Evolutionary conservation across 2,888 invertebrate species (phyloP).

Genomic region (Temnothorax ravouxi): DNA sequence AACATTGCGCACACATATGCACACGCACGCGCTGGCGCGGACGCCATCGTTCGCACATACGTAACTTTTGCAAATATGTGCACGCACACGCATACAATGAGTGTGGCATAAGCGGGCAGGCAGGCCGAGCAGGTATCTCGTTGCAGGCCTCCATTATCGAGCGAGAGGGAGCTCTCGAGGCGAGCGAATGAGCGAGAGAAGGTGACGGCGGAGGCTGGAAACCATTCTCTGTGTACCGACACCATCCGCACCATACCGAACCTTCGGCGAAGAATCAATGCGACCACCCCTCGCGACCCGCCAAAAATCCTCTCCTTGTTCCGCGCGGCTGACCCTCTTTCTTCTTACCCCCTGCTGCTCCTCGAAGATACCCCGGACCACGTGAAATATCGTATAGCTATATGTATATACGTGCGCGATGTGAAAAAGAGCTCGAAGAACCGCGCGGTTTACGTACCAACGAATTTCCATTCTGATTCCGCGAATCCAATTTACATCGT

Average conservation of each 20-base stretch:
- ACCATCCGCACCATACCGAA: conserved; percentile 31
- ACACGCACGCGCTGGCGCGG: neutral
- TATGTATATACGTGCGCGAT: conserved; percentile 63
- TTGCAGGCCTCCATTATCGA: conserved; percentile 72
- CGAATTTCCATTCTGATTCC: conserved; percentile 68
- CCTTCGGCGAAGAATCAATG: conserved; percentile 74
- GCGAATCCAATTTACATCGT: conserved; percentile 69
- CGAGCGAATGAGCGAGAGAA: conserved; percentile 50
- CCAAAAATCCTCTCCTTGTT: conserved; percentile 37
- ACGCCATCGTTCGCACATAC: conserved; percentile 41
- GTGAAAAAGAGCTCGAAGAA: conserved; percentile 53
- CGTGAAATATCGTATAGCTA: conserved; percentile 47
- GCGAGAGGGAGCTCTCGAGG: conserved; percentile 46
- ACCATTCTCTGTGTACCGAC: conserved; percentile 54
- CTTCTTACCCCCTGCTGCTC: neutral
- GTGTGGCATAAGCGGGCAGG: conserved; percentile 48
- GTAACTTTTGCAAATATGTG: conserved; percentile 61
- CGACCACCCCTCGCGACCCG: conserved; percentile 62
- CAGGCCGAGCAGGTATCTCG: conserved; percentile 57
- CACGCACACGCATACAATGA: conserved; percentile 40
- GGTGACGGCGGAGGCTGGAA: conserved; percentile 56
- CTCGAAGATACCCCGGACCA: neutral
- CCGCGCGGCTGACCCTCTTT: conserved; percentile 24
- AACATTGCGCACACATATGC: conserved; percentile 26
- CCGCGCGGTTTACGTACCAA: conserved; percentile 61